Evolutionary conservation across 1,140 invertebrate genomes (phyloP), one percentile per base, ranked within the genome.

Genomic region (Brachionus angularis): DNA sequence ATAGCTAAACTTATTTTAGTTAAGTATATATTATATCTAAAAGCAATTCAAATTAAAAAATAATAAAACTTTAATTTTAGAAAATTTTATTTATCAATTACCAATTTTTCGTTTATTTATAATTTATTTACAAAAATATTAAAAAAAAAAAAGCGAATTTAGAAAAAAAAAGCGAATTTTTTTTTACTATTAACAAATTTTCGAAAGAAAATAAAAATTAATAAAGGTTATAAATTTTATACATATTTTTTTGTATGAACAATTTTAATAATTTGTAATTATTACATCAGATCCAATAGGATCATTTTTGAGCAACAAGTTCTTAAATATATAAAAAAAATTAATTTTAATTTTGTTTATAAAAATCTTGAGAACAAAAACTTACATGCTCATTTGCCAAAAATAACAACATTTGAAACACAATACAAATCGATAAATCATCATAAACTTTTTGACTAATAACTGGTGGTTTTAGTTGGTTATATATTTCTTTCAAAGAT

Each of bases 341-440:
- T 33, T 50, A 31, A 29, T 27, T 47, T 49, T 44, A 36, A 4
- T 31, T 33, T 67, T 67, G 8, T 23, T 8, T 31, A 31, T 46
- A 4, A 27, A n/a, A 5, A 1, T 16, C 10, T 5, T 52, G 3
- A 3, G 49, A 12, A 8, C 16, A 16, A 27, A 21, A 34, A 47
- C 44, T 67, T 67, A 67, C 62, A 16, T 67, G 39, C 29, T 67
- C 62, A 23, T 67, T 67, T 7, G 62, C 62, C 27, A 67, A 50
- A 33, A 47, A 67, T 3, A 67, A 33, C 18, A 67, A 5, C 42
- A 67, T 67, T 29, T 67, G 62, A 67, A 67, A 67, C 10, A 50
- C 62, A 34, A 67, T 67, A 31, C 42, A 46, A 33, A 67, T 25
- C 0, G 62, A 67, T 14, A 67, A n/a, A 49, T 67, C 62, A 36